Base-by-base conservation (phyloP, 2,113 vertebrate species). In the Melanostigma gelatinosum region DNA sequence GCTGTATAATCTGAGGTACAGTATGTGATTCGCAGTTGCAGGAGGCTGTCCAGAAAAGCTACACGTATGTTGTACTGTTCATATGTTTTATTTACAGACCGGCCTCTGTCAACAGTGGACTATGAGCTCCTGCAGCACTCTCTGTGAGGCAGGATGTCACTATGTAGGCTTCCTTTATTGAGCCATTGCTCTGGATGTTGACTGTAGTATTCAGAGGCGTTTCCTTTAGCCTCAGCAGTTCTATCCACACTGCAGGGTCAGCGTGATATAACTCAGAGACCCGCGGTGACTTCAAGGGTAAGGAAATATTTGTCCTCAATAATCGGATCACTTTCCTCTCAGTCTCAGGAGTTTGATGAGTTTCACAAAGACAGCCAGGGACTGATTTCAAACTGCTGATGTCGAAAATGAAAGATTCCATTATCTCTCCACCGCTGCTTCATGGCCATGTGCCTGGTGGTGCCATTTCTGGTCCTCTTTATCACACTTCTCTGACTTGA, bases 221-320 rank as follows among this genome's bases (percentile, higher is more conserved):
- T 88, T 83, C 79, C 72, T 84, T 89, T 82, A 77, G 55, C 77
- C 80, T 86, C 89, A 82, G 80, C 80, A 79, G 77, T 91, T 90
- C 73, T 82, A 76, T 89, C 82, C 87, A 64, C 77, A 66, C 55
- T 67, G 75, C 78, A 85, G 79, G 85, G 85, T 91, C 85, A 74
- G 62, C 64, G 69, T 89, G 61, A 57, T 90, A 93, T 86, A 87
- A 84, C 69, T 88, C 73, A 38, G 61, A 77, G 68, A 77, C 75
- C 62, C 29, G 48, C 84, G 68, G 55, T 44, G 79, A 83, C 77
- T 84, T 77, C 70, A 81, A 89, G 86, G 79, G 75, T 71, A 75
- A 75, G 76, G 72, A 88, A 80, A 89, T 91, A 83, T 90, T 88
- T 91, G 86, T 78, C 79, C 79, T 79, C 76, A 67, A 76, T 87